Evolutionary conservation across 1,140 invertebrate species (phyloP), one percentile per base, ranked within the genome.

Genomic region (Anagrus nilaparvatae): DNA sequence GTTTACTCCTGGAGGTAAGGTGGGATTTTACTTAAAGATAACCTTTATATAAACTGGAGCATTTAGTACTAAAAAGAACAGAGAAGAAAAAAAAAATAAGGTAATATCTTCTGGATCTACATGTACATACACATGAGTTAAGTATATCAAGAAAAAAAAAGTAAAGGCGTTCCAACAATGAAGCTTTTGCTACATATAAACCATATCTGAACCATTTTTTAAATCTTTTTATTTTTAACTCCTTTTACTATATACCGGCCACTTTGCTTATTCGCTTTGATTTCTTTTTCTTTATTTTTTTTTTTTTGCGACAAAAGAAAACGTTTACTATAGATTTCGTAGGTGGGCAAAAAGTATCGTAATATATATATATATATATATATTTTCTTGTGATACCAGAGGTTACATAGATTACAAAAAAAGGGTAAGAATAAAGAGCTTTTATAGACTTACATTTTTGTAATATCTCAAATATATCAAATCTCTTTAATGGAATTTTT

Each of bases 21-120:
- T n/a, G 23, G 54, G 51, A 59, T 61, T 47, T 36, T 38, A 28
- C 34, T 39, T 34, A 24, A 47, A 59, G 64, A 67, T 65, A 65
- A 58, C 56, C 60, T 54, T 59, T 59, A 63, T n/a, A n/a, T 63
- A 63, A 67, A 65, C 61, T 60, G 55, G 58, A 63, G 60, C 58
- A 66, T 65, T n/a, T 65, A 64, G 64, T 57, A 57, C 56, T 52
- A 48, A 51, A 52, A 45, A 53, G 55, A 14, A 33, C 31, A 35
- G 13, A 24, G 3, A 18, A 8, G 23, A 8, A 38, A 34, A 18
- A 6, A 17, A 5, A n/a, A 18, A 28, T 39, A 21, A 27, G 44
- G 45, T 29, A 32, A 43, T 59, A 53, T 57, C 55, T 44, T 37
- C 32, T 40, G 35, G 49, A 62, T 60, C 60, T 59, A 54, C 52